Conservation (phyloP, 2,113 vertebrate genomes). For the Clarias macrocephalus region DNA sequence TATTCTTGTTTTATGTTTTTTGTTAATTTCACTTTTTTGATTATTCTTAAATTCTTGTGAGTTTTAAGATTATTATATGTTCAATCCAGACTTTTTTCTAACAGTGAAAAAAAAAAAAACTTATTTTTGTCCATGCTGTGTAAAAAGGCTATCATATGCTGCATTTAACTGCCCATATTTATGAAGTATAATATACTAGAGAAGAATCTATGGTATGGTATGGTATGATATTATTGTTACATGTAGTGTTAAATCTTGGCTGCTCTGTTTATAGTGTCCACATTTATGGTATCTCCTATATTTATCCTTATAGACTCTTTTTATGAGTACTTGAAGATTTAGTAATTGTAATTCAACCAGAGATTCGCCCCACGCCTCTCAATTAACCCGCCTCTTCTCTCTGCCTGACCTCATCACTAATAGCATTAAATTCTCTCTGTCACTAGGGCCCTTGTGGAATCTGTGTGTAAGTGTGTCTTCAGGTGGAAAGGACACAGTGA, state of each 20-base stretch:
- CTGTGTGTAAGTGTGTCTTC: constrained; percentile 40
- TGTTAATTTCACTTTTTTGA: not conserved
- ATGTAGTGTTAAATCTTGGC: not conserved
- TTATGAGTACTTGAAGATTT: constrained; percentile 68
- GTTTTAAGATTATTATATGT: too few species aligned
- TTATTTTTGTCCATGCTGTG: not conserved
- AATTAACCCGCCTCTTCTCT: constrained; percentile 72
- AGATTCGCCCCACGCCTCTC: constrained; percentile 70
- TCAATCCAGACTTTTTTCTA: not conserved
- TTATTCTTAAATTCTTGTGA: not conserved
- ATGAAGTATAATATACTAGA: constrained; percentile 5
- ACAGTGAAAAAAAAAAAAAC: not conserved
- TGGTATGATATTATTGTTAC: constrained; percentile 55
- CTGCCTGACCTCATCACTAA: constrained; percentile 72
- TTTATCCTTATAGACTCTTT: constrained; percentile 59
- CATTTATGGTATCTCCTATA: constrained; percentile 64
- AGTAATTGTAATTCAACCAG: constrained; percentile 73
- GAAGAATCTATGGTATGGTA: constrained; percentile 48
- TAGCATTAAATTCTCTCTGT: constrained; percentile 62
- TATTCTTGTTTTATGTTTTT: not conserved
- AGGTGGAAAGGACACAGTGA: constrained; percentile 13
- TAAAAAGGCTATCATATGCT: constrained; percentile 19
- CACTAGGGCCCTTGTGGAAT: constrained; percentile 61
- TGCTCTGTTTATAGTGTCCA: constrained; percentile 56
- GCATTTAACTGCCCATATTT: constrained; percentile 55